Percentiles rank a stretch among this genome's conserved stretches.
phyloP scores from a whole-genome alignment of 2,113 vertebrate species.

The Nesospiza acunhae region DNA sequence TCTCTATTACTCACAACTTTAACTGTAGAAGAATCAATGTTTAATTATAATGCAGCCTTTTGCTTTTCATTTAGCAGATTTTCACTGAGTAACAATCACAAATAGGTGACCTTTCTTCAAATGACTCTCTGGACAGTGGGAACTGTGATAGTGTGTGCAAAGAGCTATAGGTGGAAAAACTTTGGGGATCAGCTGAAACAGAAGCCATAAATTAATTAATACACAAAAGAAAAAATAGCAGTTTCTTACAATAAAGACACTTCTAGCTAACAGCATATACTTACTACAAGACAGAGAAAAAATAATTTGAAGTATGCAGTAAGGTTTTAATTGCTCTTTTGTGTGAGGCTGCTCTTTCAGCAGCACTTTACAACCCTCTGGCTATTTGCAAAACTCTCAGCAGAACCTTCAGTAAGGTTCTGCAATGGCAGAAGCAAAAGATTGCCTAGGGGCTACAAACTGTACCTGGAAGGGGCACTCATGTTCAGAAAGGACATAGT shows the following conservation, averaged over 20 bases:
- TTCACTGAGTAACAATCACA: neutral
- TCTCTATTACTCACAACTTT: neutral
- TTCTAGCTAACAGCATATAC: neutral
- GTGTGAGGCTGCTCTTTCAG: neutral
- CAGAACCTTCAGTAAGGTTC: neutral
- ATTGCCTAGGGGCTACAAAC: constrained; percentile 21
- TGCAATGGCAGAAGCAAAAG: neutral
- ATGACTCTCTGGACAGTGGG: neutral
- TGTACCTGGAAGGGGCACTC: constrained; percentile 27
- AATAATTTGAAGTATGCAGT: neutral
- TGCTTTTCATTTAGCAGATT: neutral
- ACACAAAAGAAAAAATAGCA: neutral
- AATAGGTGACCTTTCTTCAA: neutral
- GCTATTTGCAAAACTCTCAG: constrained; percentile 34
- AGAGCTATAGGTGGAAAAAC: neutral
- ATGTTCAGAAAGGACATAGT: constrained; percentile 7
- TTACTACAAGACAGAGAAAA: neutral
- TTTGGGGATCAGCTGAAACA: neutral
- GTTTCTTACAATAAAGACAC: neutral
- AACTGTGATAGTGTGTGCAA: neutral
- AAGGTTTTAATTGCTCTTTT: neutral
- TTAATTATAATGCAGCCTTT: neutral
- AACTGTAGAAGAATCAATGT: neutral
- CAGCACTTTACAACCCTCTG: neutral
- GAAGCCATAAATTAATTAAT: neutral